Conservation (phyloP, 2,888 invertebrate genomes). For the Diploptera punctata region DNA sequence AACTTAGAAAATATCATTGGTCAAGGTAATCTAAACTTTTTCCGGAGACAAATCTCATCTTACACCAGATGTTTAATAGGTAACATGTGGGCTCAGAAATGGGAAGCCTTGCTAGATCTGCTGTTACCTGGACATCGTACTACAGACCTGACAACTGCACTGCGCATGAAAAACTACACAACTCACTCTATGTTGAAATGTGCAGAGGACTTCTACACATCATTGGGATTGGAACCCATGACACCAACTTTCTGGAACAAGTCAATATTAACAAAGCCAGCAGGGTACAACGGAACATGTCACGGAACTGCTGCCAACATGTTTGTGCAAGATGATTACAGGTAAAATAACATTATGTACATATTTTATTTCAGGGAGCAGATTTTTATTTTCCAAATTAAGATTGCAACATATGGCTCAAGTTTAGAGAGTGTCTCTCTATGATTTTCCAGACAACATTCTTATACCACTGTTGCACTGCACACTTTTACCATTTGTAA, state of each 20-base stretch:
- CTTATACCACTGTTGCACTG: no score
- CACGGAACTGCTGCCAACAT: conserved; percentile 78
- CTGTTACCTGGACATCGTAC: conserved; percentile 48
- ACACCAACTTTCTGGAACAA: conserved; percentile 67
- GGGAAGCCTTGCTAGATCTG: conserved; percentile 51
- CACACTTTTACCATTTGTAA: no score
- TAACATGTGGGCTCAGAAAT: conserved; percentile 55
- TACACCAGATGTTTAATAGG: conserved; percentile 50
- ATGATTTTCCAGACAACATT: no score
- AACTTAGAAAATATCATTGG: no score
- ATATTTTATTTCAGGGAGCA: no score
- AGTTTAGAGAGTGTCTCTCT: no score
- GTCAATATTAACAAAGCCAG: conserved; percentile 50
- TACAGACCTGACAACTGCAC: conserved; percentile 58
- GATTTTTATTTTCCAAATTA: no score
- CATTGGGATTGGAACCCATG: conserved; percentile 68
- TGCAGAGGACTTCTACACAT: conserved; percentile 72
- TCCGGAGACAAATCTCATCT: no score
- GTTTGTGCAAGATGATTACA: conserved; percentile 68
- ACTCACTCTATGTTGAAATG: conserved; percentile 65
- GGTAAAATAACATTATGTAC: no score
- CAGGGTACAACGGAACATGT: conserved; percentile 56
- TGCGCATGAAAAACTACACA: conserved; percentile 52
- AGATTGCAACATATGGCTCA: no score
- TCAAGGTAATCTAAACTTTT: no score